Conservation (phyloP, 2,113 vertebrate genomes). For the Rhinolophus sinicus region DNA sequence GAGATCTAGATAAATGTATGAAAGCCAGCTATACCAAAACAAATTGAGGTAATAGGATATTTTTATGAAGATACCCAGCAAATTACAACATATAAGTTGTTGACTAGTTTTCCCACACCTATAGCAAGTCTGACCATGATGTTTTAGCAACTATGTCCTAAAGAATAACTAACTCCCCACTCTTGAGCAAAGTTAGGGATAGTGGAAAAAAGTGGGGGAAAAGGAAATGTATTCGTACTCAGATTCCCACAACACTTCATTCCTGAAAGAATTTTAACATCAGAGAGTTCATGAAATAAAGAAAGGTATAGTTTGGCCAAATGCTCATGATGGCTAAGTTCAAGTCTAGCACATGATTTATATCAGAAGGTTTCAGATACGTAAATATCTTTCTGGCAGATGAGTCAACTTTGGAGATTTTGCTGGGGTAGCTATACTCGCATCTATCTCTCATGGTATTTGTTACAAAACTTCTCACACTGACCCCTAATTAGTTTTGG, state of each 20-base stretch:
- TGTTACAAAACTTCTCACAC: neutral
- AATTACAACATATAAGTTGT: neutral
- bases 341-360: neutral
- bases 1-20: neutral
- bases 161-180: fast-evolving
- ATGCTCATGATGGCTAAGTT: neutral
- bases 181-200: neutral
- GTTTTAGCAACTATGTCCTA: neutral
- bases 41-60: neutral
- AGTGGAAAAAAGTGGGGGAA: neutral
- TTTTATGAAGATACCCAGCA: neutral
- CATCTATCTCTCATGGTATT: neutral
- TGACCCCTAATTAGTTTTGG: neutral
- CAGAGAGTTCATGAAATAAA: neutral
- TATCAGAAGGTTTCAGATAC: neutral
- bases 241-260: neutral
- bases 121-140: no score
- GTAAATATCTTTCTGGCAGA: neutral
- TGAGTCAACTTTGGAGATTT: fast-evolving
- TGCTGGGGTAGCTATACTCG: no score
- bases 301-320: neutral
- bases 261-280: neutral
- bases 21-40: neutral
- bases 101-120: neutral
- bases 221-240: neutral